Base-by-base conservation (phyloP, 2,888 invertebrate genomes). In the Ramazzottius varieornatus region DNA sequence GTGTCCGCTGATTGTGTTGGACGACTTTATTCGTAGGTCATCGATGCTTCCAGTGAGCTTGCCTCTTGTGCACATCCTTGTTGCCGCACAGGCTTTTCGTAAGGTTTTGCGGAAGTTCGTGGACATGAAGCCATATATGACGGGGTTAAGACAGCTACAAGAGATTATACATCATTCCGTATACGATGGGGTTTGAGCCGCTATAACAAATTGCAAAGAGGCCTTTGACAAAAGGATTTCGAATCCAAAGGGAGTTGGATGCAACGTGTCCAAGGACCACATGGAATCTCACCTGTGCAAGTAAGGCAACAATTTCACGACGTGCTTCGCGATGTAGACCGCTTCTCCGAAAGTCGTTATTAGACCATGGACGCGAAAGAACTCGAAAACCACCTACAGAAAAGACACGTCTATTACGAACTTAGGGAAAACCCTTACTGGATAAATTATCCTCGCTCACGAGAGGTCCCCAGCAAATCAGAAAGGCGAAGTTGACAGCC, bases 101-200 rank as follows among this genome's bases (percentile, higher is more conserved):
- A 77, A 77, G 4, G 73, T 72, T 64, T 73, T 80, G 1, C 84
- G 76, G 74, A 84, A 84, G 74, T 82, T 83, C 71, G 81, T 81
- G 54, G 84, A 84, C 82, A 85, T 83, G 75, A 85, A 85, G 33
- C 83, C 84, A 72, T 85, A 85, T 34, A 84, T 80, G 46, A 85
- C 80, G 1, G 85, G 85, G 74, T 84, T 84, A 69, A 84, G 80
- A 73, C 84, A 84, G 71, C 83, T n/a, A n/a, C n/a, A n/a, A n/a
- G n/a, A n/a, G n/a, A n/a, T n/a, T n/a, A n/a, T n/a, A n/a, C n/a
- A n/a, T n/a, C n/a, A n/a, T n/a, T n/a, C n/a, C n/a, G n/a, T n/a
- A n/a, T n/a, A n/a, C n/a, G n/a, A n/a, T n/a, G n/a, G n/a, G n/a
- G n/a, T n/a, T n/a, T n/a, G n/a, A n/a, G n/a, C n/a, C n/a, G n/a